phyloP scores from a whole-genome alignment of 2,888 invertebrate genomes.

The Tenthredo notha region DNA sequence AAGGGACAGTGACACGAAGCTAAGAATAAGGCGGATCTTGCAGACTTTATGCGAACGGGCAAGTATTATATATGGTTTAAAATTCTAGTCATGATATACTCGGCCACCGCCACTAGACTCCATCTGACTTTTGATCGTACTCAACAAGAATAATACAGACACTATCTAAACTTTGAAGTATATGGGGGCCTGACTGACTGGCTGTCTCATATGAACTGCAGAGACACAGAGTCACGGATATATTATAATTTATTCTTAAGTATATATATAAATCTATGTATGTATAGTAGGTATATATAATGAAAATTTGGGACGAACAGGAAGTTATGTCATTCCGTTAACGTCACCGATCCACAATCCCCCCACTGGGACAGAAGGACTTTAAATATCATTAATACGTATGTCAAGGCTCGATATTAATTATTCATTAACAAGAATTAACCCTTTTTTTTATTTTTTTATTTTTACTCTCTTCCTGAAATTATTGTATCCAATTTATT shows the following conservation, averaged over 20 bases:
- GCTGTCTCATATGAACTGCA: neutral
- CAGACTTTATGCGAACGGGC: conserved; percentile 47
- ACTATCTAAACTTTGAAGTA: neutral
- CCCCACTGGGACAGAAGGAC: neutral
- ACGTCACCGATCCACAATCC: conserved; percentile 18
- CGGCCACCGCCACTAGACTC: conserved; percentile 71
- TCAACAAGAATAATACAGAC: conserved; percentile 61
- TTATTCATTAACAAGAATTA: neutral
- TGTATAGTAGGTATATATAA: neutral
- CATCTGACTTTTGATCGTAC: conserved; percentile 72
- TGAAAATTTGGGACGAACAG: conserved; percentile 17
- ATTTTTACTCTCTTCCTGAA: neutral
- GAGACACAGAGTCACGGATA: conserved; percentile 22
- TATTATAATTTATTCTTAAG: neutral
- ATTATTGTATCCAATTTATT: too few species aligned
- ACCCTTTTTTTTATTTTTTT: neutral
- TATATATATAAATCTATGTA: too few species aligned
- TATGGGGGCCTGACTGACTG: neutral
- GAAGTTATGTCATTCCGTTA: conserved; percentile 40
- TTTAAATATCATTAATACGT: neutral
- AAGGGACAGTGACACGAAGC: conserved; percentile 61
- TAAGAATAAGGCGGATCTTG: conserved; percentile 67
- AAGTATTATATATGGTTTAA: conserved; percentile 59
- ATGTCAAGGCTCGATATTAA: neutral
- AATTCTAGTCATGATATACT: conserved; percentile 68